Evolutionary conservation across 2,113 vertebrate genomes (phyloP), one percentile per base, ranked within the genome.

Genomic region (human): DNA sequence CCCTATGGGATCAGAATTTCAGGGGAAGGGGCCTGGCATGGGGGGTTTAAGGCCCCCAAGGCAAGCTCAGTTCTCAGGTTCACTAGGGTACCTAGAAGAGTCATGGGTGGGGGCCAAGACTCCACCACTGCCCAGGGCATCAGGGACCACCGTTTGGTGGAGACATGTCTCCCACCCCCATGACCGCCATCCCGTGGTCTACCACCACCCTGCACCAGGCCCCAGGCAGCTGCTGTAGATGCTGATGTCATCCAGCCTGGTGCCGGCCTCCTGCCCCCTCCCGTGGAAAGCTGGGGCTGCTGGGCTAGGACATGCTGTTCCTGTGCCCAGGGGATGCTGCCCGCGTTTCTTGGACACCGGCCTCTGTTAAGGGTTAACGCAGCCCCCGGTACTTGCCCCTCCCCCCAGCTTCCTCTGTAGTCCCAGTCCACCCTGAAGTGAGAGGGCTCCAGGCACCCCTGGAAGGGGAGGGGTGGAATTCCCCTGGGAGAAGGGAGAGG

Each of bases 281-380:
- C 22, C 20, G 68, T 1, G 14, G 90, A 68, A 94, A 61, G 93
- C 84, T n/a, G 72, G 89, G 89, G 76, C 75, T 13, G 23, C 64
- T 0, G 72, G 87, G 70, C 96, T 35, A 40, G 97, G 75, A 97
- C 94, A 25, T 82, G 43, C 94, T 0, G 87, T 97, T 91, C 97
- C 80, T 0, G 2, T 75, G 78, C 76, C 30, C 72, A 4, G 25
- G 25, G 52, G 2, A 9, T 32, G 16, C 81, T 27, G 20, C 55
- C 61, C 2, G n/a, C 8, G 70, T 70, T 38, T 89, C 93, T 85
- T 70, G 92, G 90, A 87, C 23, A 38, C 88, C 76, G 38, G 87
- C 91, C 66, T 59, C 48, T 22, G 40, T 38, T 6, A 79, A 80
- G 91, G 50, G 80, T 68, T 90, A 81, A 61, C 23, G 12, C 30